phyloP scores from a whole-genome alignment of 2,888 invertebrate genomes.

The Adelphocoris suturalis region DNA sequence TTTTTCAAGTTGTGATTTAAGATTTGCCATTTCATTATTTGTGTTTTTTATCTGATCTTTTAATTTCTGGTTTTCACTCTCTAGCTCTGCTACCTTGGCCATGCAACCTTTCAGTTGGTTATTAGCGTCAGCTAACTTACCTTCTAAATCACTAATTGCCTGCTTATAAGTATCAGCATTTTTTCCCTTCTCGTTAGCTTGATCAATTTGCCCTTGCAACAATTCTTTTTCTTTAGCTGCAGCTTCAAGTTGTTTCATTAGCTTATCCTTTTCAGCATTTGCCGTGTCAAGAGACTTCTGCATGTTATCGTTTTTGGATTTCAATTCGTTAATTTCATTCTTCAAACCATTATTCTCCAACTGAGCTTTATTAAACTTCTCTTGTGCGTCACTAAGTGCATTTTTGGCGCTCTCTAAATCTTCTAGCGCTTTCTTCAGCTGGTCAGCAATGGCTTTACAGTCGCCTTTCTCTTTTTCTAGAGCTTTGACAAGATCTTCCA shows the following conservation, averaged over 20 bases:
- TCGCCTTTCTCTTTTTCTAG: slow-evolving; percentile 17
- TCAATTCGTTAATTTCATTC: slow-evolving; percentile 22
- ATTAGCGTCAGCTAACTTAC: background rate
- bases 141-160: slow-evolving; percentile 43
- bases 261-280: slow-evolving; percentile 22
- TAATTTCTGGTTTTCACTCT: slow-evolving; percentile 45
- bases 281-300: background rate
- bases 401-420: slow-evolving; percentile 36
- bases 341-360: slow-evolving; percentile 62
- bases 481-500: slow-evolving; percentile 34
- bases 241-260: slow-evolving; percentile 7
- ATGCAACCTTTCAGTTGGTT: slow-evolving; percentile 38
- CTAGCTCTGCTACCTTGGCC: background rate
- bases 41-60: slow-evolving; percentile 38
- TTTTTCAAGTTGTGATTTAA: slow-evolving; percentile 21
- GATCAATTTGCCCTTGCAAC: slow-evolving; percentile 56
- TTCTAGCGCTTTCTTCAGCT: background rate
- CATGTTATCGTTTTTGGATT: slow-evolving; percentile 42
- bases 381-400: background rate
- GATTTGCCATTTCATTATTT: slow-evolving; percentile 5
- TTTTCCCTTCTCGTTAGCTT: background rate
- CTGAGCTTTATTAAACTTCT: slow-evolving; percentile 52
- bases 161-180: slow-evolving; percentile 7
- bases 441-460: background rate
- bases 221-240: slow-evolving; percentile 13